These are phyloP conservation scores for Mugil cephalus DNA, from an alignment of 2,113 vertebrate genomes.

Conservation along the genomic window DNA sequence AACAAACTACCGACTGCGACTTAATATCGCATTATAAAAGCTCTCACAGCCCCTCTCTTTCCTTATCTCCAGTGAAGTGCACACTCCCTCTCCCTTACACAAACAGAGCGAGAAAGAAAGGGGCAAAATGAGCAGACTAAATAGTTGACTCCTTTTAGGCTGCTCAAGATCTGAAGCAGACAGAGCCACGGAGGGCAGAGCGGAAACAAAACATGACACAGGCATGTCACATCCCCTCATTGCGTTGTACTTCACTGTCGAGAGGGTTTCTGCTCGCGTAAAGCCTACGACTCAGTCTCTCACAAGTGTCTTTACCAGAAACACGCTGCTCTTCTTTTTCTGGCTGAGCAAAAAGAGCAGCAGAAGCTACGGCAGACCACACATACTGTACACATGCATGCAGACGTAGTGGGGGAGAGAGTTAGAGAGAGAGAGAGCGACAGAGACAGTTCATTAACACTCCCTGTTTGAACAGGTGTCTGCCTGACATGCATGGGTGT, in stretches of 20 bases:
- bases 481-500: slow-evolving; percentile 56
- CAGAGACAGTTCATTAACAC: slow-evolving; percentile 73
- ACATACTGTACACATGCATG: slow-evolving; percentile 50
- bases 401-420: slow-evolving; percentile 16
- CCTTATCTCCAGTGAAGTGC: slow-evolving; percentile 1
- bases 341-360: slow-evolving; percentile 18
- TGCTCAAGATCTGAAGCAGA: slow-evolving; percentile 56
- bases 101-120: slow-evolving; percentile 25
- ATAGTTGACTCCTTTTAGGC: slow-evolving; percentile 76
- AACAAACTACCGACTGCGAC: background rate
- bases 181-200: background rate
- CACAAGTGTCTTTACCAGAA: slow-evolving; percentile 29
- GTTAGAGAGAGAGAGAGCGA: slow-evolving; percentile 10
- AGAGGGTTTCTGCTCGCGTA: background rate
- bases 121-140: slow-evolving; percentile 68
- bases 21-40: background rate
- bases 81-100: background rate
- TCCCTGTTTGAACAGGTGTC: slow-evolving; percentile 84
- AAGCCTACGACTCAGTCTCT: slow-evolving; percentile 31
- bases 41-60: background rate
- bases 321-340: slow-evolving; percentile 47
- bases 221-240: too few relatives aligned
- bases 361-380: slow-evolving; percentile 35
- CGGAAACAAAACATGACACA: too few relatives aligned
- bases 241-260: too few relatives aligned